Evolutionary conservation across 2,888 invertebrate species (phyloP), one percentile per base, ranked within the genome.

Genomic region (Syrphus vitripennis): DNA sequence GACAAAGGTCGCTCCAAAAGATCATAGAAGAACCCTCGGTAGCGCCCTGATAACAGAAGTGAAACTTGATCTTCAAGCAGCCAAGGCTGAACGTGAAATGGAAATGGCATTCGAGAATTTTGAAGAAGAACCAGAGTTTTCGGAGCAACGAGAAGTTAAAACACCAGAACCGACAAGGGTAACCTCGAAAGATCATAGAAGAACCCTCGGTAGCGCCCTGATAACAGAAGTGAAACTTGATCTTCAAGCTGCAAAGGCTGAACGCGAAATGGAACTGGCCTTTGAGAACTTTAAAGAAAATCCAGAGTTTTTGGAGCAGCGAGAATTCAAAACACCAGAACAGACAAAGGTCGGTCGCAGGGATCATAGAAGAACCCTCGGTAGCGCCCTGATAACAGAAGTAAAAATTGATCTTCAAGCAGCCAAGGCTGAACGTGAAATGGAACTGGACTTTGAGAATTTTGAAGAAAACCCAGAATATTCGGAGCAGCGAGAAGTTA

Each of bases 271-370:
- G 16, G 75, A 83, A 24, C 7, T 50, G 16, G 79, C 83, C 0
- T 83, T 80, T 19, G 53, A 76, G 16, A 70, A 86, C n/a, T 86
- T 81, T 12, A 26, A 81, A n/a, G 86, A 77, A 3, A n/a, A 81
- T 7, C 84, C 84, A 19, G 26, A 48, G 4, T 16, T 76, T 6
- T 5, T 16, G 0, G n/a, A 34, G 34, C 2, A 63, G 26, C 26
- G 69, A 29, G 16, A 2, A 3, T 37, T 21, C 0, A 55, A 59
- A 14, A 82, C 76, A 7, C 71, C 82, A 5, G 71, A 71, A 29
- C 63, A n/a, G n/a, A n/a, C n/a, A n/a, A n/a, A n/a, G n/a, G n/a
- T n/a, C n/a, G n/a, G n/a, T n/a, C n/a, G n/a, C n/a, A n/a, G n/a
- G n/a, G 59, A 72, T 19, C 37, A 63, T 10, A 34, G 70, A 24